Conservation (phyloP, 2,888 invertebrate genomes). For the Pseudeuparius sepicola region DNA sequence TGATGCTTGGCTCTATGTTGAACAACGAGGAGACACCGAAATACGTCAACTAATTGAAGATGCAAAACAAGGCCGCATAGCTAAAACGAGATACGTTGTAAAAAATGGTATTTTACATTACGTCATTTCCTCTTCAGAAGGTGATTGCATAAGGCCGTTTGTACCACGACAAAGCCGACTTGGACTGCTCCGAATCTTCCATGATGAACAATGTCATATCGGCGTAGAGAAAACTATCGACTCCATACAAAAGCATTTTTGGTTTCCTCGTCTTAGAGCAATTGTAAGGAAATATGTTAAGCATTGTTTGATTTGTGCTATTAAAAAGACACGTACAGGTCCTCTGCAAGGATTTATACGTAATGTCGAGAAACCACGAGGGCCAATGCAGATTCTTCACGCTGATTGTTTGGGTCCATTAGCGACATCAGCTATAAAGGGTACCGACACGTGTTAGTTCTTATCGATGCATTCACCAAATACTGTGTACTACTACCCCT, state of each 20-base stretch:
- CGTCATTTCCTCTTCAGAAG: conserved; percentile 6
- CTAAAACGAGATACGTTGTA: conserved; percentile 15
- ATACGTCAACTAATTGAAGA: conserved; percentile 16
- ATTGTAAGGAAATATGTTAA: too few relatives aligned
- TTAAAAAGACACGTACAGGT: too few relatives aligned
- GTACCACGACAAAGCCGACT: conserved; percentile 21
- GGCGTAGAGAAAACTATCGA: conserved; percentile 24
- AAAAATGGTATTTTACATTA: conserved; percentile 17
- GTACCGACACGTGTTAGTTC: conserved; percentile 18
- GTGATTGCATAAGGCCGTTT: conserved; percentile 16
- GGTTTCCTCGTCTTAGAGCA: conserved; percentile 24
- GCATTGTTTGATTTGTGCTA: too few relatives aligned
- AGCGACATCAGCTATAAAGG: conserved; percentile 24
- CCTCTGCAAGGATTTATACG: conserved; percentile 25
- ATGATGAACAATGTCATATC: conserved; percentile 26
- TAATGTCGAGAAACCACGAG: too few relatives aligned
- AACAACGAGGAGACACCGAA: conserved; percentile 16
- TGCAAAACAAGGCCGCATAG: conserved; percentile 12
- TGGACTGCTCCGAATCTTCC: conserved; percentile 23
- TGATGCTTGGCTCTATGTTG: conserved; percentile 17
- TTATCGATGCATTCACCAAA: conserved; percentile 21
- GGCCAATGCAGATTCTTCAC: too few relatives aligned
- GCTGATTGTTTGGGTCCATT: too few relatives aligned
- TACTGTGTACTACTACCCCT: conserved; percentile 19
- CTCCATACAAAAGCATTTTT: conserved; percentile 23